These are phyloP conservation scores for Anagyrus pseudococci DNA, from an alignment of 2,888 invertebrate species.

Conservation along the genomic window DNA sequence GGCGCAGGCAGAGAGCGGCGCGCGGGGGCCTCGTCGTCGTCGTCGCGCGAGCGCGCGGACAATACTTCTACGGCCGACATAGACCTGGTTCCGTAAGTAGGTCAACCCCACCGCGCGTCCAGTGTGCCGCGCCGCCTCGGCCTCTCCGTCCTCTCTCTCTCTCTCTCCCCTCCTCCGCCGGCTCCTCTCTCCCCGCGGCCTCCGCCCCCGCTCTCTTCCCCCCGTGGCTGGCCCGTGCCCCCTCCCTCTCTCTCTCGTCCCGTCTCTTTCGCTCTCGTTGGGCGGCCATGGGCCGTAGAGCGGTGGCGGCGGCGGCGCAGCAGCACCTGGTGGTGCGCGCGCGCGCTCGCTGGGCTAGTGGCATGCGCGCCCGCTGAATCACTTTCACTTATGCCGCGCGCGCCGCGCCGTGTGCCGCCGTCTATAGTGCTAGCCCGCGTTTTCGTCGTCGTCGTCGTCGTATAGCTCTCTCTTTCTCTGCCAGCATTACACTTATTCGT, in stretches of 20 bases:
- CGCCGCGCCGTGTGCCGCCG: background rate
- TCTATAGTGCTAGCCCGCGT: background rate
- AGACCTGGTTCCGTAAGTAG: slow-evolving; percentile 95
- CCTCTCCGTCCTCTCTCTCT: slow-evolving; percentile 9
- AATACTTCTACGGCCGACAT: slow-evolving; percentile 69
- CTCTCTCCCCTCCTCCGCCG: slow-evolving; percentile 15
- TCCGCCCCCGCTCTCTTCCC: background rate
- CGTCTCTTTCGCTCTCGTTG: slow-evolving; percentile 7
- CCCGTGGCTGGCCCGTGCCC: slow-evolving; percentile 5
- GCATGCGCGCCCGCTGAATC: slow-evolving; percentile 22
- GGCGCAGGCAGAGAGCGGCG: background rate
- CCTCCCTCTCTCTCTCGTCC: slow-evolving; percentile 11
- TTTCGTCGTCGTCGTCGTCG: background rate
- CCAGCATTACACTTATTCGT: no score
- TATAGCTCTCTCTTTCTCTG: no score
- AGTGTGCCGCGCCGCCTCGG: slow-evolving; percentile 14
- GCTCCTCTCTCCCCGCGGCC: slow-evolving; percentile 3
- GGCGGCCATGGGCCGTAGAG: slow-evolving; percentile 1
- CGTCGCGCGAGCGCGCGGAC: slow-evolving; percentile 47
- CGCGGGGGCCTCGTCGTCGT: slow-evolving; percentile 5
- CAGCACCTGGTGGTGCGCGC: slow-evolving; percentile 32
- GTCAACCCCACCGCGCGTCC: slow-evolving; percentile 69
- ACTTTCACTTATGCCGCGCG: slow-evolving; percentile 37
- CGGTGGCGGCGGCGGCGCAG: slow-evolving; percentile 22
- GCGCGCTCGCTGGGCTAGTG: slow-evolving; percentile 14